phyloP scores from a whole-genome alignment of 1,140 invertebrate genomes.

The Rhagoletis zephyria region DNA sequence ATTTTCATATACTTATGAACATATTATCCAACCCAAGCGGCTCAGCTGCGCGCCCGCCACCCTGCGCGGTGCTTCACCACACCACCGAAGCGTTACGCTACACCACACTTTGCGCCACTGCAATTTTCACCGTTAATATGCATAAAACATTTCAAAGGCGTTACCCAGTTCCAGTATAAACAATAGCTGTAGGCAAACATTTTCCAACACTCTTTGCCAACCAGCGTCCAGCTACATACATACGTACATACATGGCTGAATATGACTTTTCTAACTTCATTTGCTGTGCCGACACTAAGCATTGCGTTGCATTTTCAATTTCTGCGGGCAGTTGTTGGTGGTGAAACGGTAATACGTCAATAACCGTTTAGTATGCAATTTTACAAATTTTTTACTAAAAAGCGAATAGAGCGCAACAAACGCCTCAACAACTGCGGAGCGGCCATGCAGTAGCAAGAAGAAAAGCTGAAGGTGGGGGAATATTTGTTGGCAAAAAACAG shows the following conservation, averaged over 20 bases:
- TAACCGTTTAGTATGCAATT: conserved; percentile 41
- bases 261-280: conserved; percentile 23
- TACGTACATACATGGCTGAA: not conserved
- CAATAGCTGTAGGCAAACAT: conserved; percentile 5
- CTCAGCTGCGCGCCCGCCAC: not conserved
- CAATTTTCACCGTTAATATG: conserved; percentile 42
- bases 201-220: not conserved
- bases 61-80: not conserved
- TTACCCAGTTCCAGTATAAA: conserved; percentile 35
- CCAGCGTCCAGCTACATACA: not conserved
- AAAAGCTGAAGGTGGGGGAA: not conserved
- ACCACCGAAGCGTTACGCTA: not conserved
- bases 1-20: not conserved
- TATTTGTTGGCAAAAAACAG: not conserved
- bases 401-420: not conserved
- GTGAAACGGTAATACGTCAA: conserved; percentile 21
- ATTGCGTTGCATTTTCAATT: not conserved
- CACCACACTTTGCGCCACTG: not conserved
- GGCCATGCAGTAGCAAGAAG: not conserved
- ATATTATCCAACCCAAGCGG: not conserved
- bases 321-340: not conserved
- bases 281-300: not conserved
- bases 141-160: conserved; percentile 49
- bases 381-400: not conserved
- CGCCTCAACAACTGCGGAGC: not conserved